Base-by-base conservation (phyloP, 2,888 invertebrate species). In the Parnassius mnemosyne region DNA sequence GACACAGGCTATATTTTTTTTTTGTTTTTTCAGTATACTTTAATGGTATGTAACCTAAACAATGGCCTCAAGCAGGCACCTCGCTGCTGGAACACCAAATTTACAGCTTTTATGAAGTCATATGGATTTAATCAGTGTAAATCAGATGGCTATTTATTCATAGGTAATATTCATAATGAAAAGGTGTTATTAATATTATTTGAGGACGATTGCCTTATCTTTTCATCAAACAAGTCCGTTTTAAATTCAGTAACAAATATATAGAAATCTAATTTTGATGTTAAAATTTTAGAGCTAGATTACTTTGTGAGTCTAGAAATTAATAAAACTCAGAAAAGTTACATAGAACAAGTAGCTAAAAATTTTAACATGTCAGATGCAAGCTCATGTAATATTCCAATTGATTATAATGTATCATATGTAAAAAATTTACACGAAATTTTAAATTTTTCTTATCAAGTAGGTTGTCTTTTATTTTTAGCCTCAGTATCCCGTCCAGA, bases 341-440 rank as follows among this genome's bases (percentile, higher is more conserved):
- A 69, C 47, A 66, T 67, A 46, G 47, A 71, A 25, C 60, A 68
- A 47, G 64, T 74, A n/a, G 69, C 73, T 34, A n/a, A 16, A 69
- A 3, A 76, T 61, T 75, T 71, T 68, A 49, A 55, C 68, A 69
- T 74, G 69, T 57, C 16, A 44, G 43, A 65, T 64, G 63, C 70
- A 43, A 71, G 69, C 61, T 50, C 65, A 25, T 55, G 13, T 10
- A 57, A 16, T 42, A 66, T 64, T 10, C 66, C 64, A 52, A 53
- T 64, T 25, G 67, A 66, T 66, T 53, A 58, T 43, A 65, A 67
- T 66, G 64, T 66, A 49, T 12, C 57, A 9, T 63, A 67, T 12
- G n/a, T 58, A 53, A 69, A 54, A 11, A 44, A 44, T 16, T 0
- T 20, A 53, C 58, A 68, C 53, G 42, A 16, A 56, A 12, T 55